Percentiles rank a stretch among this genome's conserved stretches.
These are phyloP conservation scores for Actinia equina DNA, from an alignment of 64 coral and sea anemone genomes.

Conservation along the genomic window DNA sequence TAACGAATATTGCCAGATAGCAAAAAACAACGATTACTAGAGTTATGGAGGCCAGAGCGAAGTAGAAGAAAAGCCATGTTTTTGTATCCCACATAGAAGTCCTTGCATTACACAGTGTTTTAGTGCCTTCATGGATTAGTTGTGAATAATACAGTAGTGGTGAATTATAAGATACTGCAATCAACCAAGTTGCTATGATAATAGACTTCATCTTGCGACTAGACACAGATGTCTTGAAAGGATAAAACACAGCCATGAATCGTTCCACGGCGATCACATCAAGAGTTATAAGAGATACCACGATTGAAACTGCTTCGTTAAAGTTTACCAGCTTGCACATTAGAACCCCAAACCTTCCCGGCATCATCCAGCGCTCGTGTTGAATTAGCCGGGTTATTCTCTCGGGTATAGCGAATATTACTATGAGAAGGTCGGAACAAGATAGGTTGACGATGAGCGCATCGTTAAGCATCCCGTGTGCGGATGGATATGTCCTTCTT, in stretches of 20 bases:
- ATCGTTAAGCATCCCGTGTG: background rate
- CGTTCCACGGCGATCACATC: conserved; percentile 14
- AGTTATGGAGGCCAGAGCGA: background rate
- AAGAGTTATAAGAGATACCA: background rate
- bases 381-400: background rate
- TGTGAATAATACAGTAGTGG: background rate
- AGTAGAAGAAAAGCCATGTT: conserved; percentile 4
- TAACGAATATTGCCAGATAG: background rate
- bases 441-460: conserved; percentile 4
- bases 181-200: background rate
- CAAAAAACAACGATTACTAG: background rate
- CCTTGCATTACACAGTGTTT: background rate
- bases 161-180: conserved; percentile 7
- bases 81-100: background rate
- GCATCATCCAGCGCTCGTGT: conserved; percentile 1
- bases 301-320: conserved; percentile 16
- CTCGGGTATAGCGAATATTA: conserved; percentile 11
- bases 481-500: background rate
- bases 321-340: conserved; percentile 15
- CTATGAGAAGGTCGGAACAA: background rate
- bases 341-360: background rate
- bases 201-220: background rate
- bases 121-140: background rate
- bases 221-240: background rate
- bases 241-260: conserved; percentile 6